phyloP scores from a whole-genome alignment of 2,888 invertebrate species.

The Blomia tropicalis region DNA sequence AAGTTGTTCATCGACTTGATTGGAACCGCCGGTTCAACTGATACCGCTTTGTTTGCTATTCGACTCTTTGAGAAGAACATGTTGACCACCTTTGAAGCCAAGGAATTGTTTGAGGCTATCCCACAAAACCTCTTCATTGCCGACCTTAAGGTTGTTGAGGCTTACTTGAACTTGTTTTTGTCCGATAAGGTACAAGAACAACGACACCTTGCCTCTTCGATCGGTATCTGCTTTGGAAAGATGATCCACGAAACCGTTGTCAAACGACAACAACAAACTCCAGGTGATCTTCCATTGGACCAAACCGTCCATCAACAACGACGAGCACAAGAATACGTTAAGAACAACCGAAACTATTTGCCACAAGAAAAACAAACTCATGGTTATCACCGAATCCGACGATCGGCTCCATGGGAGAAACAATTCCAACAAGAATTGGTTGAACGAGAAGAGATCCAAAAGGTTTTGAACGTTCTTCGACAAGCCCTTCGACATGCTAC shows the following conservation, averaged over 20 bases:
- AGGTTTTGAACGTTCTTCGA: slow-evolving; percentile 20
- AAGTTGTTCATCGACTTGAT: slow-evolving; percentile 33
- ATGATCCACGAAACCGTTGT: slow-evolving; percentile 34
- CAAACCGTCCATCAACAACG: not conserved
- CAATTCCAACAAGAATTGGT: slow-evolving; percentile 17
- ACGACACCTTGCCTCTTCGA: slow-evolving; percentile 28
- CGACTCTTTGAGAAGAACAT: slow-evolving; percentile 32
- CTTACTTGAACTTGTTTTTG: slow-evolving; percentile 32
- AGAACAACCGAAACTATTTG: not conserved
- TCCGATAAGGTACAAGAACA: slow-evolving; percentile 28
- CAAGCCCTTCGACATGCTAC: slow-evolving; percentile 2
- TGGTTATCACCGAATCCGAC: not conserved
- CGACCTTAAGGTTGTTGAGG: slow-evolving; percentile 34
- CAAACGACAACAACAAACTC: slow-evolving; percentile 19
- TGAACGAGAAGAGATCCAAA: slow-evolving; percentile 9
- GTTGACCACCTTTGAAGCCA: slow-evolving; percentile 28
- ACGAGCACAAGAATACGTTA: slow-evolving; percentile 20
- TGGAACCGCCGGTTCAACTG: slow-evolving; percentile 34
- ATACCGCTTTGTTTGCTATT: slow-evolving; percentile 33
- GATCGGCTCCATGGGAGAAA: slow-evolving; percentile 15
- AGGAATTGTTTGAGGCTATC: slow-evolving; percentile 32
- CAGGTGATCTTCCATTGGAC: slow-evolving; percentile 17
- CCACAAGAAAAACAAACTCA: not conserved
- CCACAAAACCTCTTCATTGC: slow-evolving; percentile 32
- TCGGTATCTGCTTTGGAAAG: slow-evolving; percentile 33